Evolutionary conservation across 1,140 invertebrate species (phyloP), one percentile per base, ranked within the genome.

Genomic region (Drosophila yakuba): DNA sequence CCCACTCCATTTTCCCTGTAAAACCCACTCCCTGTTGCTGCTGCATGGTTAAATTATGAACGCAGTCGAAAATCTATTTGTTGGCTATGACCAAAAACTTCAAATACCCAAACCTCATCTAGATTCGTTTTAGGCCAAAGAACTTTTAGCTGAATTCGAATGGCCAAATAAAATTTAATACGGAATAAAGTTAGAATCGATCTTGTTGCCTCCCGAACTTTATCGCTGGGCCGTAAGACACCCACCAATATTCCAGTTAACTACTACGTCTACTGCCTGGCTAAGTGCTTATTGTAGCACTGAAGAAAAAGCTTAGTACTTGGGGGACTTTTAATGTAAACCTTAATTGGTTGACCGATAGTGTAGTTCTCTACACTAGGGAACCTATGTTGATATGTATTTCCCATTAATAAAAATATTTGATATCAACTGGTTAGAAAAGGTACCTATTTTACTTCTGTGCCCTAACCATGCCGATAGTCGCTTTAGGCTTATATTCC

Each of bases 41-140:
- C 44, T 56, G 60, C 60, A 57, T 74, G 71, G 60, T 67, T 78
- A 71, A 78, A 77, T 77, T 77, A 77, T 77, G 74, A 77, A 77
- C 63, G 63, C 74, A 68, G 10, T 64, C 55, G 28, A 55, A 57
- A 64, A 48, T 66, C 62, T 67, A 64, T 67, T 64, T 62, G 56
- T 45, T 64, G 48, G 54, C 47, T 67, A 67, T 67, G 54, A 48
- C 63, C 72, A 48, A 62, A 62, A 68, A 60, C 62, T 36, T 8
- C n/a, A 57, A 67, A 51, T 73, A 38, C 69, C 36, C 60, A 67
- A 39, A 41, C 50, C 38, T n/a, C 32, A 61, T 32, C 47, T 38
- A 74, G 25, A 45, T 48, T 47, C 25, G 17, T 43, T 50, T 50
- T 51, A 32, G 39, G 35, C 51, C 41, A 63, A 54, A 55, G 73